These are phyloP conservation scores for Piscicola geometra DNA, from an alignment of 2,888 invertebrate genomes.

Conservation along the genomic window DNA sequence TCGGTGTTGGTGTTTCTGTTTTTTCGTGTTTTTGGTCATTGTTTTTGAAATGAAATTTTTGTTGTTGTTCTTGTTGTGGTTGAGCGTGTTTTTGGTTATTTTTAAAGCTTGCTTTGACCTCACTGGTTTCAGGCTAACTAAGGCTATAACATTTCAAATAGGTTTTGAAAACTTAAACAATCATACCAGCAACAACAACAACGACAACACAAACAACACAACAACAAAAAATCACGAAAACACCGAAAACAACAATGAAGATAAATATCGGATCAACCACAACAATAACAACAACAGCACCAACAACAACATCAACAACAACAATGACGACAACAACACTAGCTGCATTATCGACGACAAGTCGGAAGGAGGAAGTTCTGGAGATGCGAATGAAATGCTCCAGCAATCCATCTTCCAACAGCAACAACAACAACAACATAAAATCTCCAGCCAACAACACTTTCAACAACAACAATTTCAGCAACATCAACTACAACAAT, in stretches of 20 bases:
- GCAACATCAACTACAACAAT: background rate
- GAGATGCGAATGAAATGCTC: background rate
- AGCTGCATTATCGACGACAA: background rate
- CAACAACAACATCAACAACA: background rate
- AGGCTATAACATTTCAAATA: background rate
- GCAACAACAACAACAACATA: background rate
- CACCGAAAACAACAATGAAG: background rate
- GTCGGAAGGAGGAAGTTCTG: conserved; percentile 4
- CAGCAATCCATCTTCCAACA: conserved; percentile 1
- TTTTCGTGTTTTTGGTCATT: background rate
- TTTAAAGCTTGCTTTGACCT: background rate
- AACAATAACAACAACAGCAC: background rate
- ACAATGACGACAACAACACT: background rate
- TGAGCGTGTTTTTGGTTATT: background rate
- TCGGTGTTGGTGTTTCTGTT: background rate
- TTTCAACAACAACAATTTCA: background rate
- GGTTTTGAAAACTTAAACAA: conserved; percentile 6
- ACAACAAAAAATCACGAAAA: background rate
- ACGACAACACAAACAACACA: background rate
- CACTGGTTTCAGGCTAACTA: too few relatives aligned
- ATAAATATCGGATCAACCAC: too few relatives aligned
- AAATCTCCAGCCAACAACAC: background rate
- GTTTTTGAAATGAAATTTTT: background rate
- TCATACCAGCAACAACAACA: background rate
- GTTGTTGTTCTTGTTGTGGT: conserved; percentile 1